A percentile compares a stretch with the other conserved stretches of the same genome.
Conservation (phyloP, 2,797 vertebrate species). For the Phrynocephalus guinanensis region DNA sequence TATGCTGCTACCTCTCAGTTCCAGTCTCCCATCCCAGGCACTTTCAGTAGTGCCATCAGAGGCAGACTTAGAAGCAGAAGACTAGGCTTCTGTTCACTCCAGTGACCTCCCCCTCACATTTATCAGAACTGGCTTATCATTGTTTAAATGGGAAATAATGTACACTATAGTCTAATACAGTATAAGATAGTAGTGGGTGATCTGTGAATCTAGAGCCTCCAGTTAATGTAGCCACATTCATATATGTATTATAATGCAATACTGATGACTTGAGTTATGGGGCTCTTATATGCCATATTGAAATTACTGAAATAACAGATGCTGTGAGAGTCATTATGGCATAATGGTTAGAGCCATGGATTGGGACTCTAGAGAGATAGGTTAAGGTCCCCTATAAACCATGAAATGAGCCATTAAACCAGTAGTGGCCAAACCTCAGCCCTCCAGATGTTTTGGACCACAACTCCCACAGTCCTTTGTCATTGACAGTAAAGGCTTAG, state of each 20-base stretch:
- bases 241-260: neutral
- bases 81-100: too few species aligned
- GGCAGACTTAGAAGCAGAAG: neutral
- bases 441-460: too few species aligned
- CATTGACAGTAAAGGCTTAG: too few species aligned
- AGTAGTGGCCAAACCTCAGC: too few species aligned
- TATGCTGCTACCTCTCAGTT: neutral
- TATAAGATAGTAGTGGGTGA: neutral
- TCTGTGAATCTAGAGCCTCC: neutral
- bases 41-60: neutral
- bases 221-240: neutral
- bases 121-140: too few species aligned
- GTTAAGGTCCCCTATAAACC: too few species aligned
- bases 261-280: neutral
- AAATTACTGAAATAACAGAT: neutral
- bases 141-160: neutral
- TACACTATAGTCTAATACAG: neutral
- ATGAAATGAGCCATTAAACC: too few species aligned
- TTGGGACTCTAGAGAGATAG: too few species aligned
- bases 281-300: neutral
- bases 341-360: too few species aligned
- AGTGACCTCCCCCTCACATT: neutral
- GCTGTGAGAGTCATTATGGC: too few species aligned
- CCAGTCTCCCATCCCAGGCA: neutral
- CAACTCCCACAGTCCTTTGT: too few species aligned